Evolutionary conservation across 1,140 invertebrate genomes (phyloP), one percentile per base, ranked within the genome.

Genomic region (Amyelois transitella): DNA sequence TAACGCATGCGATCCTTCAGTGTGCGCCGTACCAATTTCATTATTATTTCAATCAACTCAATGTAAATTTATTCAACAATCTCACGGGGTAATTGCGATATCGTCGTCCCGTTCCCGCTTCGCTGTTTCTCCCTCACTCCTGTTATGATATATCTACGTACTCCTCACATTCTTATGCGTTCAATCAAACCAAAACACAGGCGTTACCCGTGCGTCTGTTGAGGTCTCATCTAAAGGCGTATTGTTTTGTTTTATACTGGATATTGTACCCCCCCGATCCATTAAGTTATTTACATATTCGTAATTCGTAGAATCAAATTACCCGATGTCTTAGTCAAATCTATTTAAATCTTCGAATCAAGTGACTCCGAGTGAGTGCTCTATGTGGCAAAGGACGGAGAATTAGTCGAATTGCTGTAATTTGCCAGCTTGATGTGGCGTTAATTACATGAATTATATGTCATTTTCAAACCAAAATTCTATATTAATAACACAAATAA

Each of bases 31-130:
- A 82, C 78, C 81, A 85, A 87, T 85, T 85, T 87, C 84, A 85
- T 87, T 87, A 87, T 87, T 87, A 87, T 87, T 85, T 87, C 84
- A 87, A 87, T 87, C 84, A 85, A 82, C 77, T 82, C 75, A 85
- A 87, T 85, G 84, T 85, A 85, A 85, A 87, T 87, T 84, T 87
- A 87, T 87, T 87, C 84, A 84, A 87, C 81, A 85, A 83, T 86
- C 83, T 86, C 80, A 84, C 77, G 77, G 75, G 81, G 81, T 86
- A 86, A 86, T 86, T 86, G 83, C 78, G 77, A 74, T 80, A 67
- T 64, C 49, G 63, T 53, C 70, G 64, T 85, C 80, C 59, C 72
- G 43, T 58, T 84, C 70, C 44, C 54, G 28, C 64, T 25, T 22
- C 28, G 53, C 55, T 32, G 19, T 75, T 66, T 62, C 67, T 45